These are phyloP conservation scores for Pluvianellus socialis DNA, from an alignment of 2,113 vertebrate species.

Conservation along the genomic window DNA sequence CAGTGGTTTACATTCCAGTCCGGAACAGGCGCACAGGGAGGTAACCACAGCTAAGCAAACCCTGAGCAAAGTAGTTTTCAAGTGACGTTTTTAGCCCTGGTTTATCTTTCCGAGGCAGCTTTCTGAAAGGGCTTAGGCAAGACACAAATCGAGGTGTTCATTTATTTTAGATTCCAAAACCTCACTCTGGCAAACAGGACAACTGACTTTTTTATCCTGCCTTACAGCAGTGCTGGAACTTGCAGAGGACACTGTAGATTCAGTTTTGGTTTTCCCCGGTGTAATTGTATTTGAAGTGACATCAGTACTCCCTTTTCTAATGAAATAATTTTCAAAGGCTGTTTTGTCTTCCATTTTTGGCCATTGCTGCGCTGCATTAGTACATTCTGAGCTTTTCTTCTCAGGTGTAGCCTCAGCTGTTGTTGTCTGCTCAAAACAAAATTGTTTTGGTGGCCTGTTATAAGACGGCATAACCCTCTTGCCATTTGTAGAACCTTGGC, in stretches of 20 bases:
- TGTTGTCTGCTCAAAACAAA: not conserved
- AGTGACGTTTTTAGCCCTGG: not conserved
- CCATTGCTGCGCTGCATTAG: not conserved
- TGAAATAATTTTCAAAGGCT: constrained; percentile 61
- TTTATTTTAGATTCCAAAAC: constrained; percentile 86
- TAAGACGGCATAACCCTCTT: not conserved
- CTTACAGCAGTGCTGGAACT: not conserved
- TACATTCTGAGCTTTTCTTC: not conserved
- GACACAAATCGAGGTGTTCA: constrained; percentile 88
- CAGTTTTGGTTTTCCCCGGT: not conserved
- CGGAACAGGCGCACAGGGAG: not conserved
- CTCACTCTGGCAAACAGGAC: constrained; percentile 83
- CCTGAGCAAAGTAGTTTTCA: not conserved
- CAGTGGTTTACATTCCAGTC: not conserved
- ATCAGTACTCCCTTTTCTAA: not conserved
- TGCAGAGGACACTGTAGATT: not conserved
- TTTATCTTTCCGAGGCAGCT: not conserved
- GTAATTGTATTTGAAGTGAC: not conserved
- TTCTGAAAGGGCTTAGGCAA: constrained; percentile 42
- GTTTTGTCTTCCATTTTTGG: constrained; percentile 54
- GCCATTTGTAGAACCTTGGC: not conserved
- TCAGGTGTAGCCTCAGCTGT: not conserved
- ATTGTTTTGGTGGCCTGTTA: not conserved
- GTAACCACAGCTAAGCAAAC: not conserved
- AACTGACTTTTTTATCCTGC: constrained; percentile 73